phyloP scores from a whole-genome alignment of 2,797 vertebrate species.

The Kryptopterus vitreolus region DNA sequence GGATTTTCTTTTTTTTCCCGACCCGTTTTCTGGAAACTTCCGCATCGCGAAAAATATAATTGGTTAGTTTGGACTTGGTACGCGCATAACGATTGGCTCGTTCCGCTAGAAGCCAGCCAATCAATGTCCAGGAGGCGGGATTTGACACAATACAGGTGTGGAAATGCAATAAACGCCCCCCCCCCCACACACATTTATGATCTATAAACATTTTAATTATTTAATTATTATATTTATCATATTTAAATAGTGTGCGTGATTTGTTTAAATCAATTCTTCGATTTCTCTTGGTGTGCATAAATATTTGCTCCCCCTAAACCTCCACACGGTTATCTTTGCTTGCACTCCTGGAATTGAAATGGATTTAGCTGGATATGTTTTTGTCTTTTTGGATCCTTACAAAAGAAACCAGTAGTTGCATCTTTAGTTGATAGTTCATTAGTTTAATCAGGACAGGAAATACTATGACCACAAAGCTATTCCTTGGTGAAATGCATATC shows the following conservation, averaged over 20 bases:
- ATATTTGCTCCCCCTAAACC: not conserved
- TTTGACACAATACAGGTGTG: not conserved
- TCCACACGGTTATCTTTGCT: not conserved
- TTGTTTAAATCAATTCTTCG: too few relatives aligned
- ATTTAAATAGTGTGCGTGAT: too few relatives aligned
- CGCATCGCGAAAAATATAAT: not conserved
- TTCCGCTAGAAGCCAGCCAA: not conserved
- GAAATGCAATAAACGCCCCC: not conserved
- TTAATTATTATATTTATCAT: too few relatives aligned
- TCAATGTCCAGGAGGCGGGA: constrained; percentile 8
- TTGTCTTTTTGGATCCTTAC: not conserved
- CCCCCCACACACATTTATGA: not conserved
- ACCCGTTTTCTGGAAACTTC: constrained; percentile 1
- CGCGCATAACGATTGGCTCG: not conserved
- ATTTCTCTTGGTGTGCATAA: not conserved
- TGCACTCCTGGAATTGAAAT: not conserved
- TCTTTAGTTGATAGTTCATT: too few relatives aligned
- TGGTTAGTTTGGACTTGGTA: not conserved
- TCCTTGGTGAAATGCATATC: not conserved
- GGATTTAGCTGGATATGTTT: not conserved
- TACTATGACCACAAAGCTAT: not conserved
- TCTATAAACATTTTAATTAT: not conserved
- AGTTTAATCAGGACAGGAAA: not conserved
- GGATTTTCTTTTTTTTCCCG: not conserved
- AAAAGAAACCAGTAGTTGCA: too few relatives aligned